Evolutionary conservation across 2,113 vertebrate genomes (phyloP), one percentile per base, ranked within the genome.

Genomic region (Syngnathoides biaculeatus): DNA sequence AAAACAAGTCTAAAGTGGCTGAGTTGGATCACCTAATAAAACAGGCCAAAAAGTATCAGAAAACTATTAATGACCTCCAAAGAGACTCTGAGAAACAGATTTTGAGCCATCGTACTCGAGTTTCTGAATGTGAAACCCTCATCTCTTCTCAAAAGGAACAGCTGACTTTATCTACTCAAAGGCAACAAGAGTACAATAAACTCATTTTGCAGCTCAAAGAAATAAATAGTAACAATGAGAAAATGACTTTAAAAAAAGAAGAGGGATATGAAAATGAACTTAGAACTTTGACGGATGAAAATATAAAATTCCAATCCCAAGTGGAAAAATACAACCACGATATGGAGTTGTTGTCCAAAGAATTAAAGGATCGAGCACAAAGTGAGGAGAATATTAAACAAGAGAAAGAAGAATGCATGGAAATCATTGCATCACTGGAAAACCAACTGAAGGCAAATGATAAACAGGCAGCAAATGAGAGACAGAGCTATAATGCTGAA

Each of bases 61-160:
- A 77, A 64, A 90, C 67, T 0, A 92, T 95, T 65, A 92, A 88
- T 77, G 84, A 90, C 10, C 93, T 95, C 13, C 84, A 69, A 71
- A 86, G 73, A 0, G 89, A 94, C 71, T 81, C 94, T 52, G 93
- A 95, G 72, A 88, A 92, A 58, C 90, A 79, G 63, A 77, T 1
- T 0, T 56, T 75, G 0, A 83, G 71, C 3, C 90, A 93, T 64
- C 79, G 22, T 10, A 89, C 84, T 75, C 93, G 84, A 56, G 88
- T 95, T 0, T 67, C 68, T 0, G 94, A 95, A 55, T 93, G 92
- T 8, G 89, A 94, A 71, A 83, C 89, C 3, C 92, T 91, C 35
- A 88, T 95, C 27, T 27, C 67, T 3, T 89, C 92, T 4, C 79
- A 95, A 22, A 94, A 94, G 79, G 92, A 94, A 8, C 93, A 94